These are phyloP conservation scores for Paralvinella palmiformis DNA, from an alignment of 1,140 invertebrate species.

Conservation along the genomic window DNA sequence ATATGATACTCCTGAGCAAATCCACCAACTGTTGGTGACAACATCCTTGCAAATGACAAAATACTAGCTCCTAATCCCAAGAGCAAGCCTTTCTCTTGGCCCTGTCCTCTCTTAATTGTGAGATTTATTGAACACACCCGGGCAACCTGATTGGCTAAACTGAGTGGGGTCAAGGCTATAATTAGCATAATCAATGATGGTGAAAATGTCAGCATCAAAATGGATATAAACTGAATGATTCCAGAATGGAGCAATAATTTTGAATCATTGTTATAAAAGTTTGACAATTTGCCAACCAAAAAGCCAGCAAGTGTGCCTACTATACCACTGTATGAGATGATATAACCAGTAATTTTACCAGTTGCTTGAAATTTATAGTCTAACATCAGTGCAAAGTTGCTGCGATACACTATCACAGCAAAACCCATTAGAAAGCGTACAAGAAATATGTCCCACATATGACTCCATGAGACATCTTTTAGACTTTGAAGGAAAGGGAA, in stretches of 20 bases:
- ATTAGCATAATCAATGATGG: constrained; percentile 30
- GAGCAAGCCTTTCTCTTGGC: constrained; percentile 34
- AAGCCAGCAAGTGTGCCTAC: constrained; percentile 41
- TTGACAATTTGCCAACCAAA: constrained; percentile 37
- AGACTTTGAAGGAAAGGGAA: background rate
- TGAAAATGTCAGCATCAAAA: constrained; percentile 25
- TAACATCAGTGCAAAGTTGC: constrained; percentile 41
- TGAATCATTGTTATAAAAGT: constrained; percentile 36
- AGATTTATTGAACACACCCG: constrained; percentile 40
- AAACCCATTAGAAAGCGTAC: constrained; percentile 48
- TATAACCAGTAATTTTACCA: constrained; percentile 40
- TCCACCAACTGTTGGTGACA: constrained; percentile 46
- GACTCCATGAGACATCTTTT: constrained; percentile 32
- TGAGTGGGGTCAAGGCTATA: constrained; percentile 34
- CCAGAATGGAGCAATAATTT: constrained; percentile 35
- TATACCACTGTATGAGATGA: constrained; percentile 44
- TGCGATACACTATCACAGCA: constrained; percentile 45
- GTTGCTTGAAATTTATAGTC: constrained; percentile 38
- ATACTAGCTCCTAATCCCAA: constrained; percentile 45
- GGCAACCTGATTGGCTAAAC: constrained; percentile 38
- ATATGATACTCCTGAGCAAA: constrained; percentile 33
- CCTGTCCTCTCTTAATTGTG: constrained; percentile 31
- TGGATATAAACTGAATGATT: constrained; percentile 25
- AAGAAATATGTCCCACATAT: constrained; percentile 47
- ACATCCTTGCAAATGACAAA: constrained; percentile 43